phyloP scores from a whole-genome alignment of 2,888 invertebrate genomes.

The Oeneis ivallda region DNA sequence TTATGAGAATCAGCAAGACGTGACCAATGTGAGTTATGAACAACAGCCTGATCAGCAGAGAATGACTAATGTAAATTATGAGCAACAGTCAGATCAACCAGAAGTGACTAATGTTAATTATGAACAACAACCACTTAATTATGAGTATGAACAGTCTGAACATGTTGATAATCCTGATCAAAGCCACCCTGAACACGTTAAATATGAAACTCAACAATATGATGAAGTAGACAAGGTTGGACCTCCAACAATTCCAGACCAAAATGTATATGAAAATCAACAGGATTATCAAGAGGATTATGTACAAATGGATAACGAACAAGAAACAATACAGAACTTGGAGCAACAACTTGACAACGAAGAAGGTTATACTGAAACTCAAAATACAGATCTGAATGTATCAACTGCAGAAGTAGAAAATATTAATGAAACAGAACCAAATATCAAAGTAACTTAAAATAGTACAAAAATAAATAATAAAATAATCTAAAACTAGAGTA shows the following conservation, averaged over 20 bases:
- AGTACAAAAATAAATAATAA: neutral
- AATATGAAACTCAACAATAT: constrained; percentile 37
- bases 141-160: constrained; percentile 20
- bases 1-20: constrained; percentile 39
- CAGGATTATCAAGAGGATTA: constrained; percentile 32
- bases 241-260: constrained; percentile 19
- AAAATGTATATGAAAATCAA: constrained; percentile 26
- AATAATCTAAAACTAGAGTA: too few species aligned
- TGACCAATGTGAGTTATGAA: constrained; percentile 26
- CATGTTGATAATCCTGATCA: constrained; percentile 22
- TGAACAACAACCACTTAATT: constrained; percentile 1
- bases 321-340: constrained; percentile 39
- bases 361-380: constrained; percentile 46
- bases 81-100: constrained; percentile 5
- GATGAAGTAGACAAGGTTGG: constrained; percentile 24
- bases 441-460: constrained; percentile 14
- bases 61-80: constrained; percentile 11
- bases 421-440: constrained; percentile 4
- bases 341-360: constrained; percentile 54
- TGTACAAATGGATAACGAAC: constrained; percentile 21
- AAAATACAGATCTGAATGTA: constrained; percentile 32
- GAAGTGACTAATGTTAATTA: neutral
- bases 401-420: constrained; percentile 14
- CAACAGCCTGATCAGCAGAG: constrained; percentile 27
- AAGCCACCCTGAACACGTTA: constrained; percentile 32